Evolutionary conservation across 2,113 vertebrate genomes (phyloP).

Genomic region (Campylomormyrus tamandua): DNA sequence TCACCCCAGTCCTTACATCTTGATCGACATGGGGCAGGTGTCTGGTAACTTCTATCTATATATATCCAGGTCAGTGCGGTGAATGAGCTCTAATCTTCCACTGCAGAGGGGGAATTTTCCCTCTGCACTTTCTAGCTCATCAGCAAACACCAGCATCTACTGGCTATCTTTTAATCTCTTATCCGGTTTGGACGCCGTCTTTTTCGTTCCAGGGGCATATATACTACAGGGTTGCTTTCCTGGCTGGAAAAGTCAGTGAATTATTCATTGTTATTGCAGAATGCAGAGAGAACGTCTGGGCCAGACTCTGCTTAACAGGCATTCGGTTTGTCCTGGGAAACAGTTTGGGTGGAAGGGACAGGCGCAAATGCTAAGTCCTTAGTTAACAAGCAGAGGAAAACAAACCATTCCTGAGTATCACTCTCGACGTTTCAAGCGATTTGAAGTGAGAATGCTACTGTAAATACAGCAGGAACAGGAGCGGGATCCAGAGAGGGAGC

Average conservation of each 20-base stretch:
- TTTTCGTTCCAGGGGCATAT: neutral
- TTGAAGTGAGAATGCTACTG: neutral
- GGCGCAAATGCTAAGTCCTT: neutral
- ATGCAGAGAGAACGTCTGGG: neutral
- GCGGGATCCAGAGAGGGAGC: too few species aligned
- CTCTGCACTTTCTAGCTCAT: neutral
- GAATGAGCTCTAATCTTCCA: neutral
- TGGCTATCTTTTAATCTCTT: neutral
- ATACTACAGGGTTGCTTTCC: neutral
- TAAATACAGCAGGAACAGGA: neutral
- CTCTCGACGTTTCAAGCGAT: neutral
- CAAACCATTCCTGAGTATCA: neutral
- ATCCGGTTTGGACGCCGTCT: neutral
- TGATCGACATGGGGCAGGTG: conserved; percentile 17
- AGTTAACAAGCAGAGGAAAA: neutral
- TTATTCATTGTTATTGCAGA: neutral
- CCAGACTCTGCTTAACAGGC: neutral
- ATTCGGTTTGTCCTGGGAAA: neutral
- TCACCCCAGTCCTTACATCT: neutral
- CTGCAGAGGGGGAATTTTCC: neutral
- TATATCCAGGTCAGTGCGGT: neutral
- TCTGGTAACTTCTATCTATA: neutral
- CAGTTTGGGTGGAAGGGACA: neutral
- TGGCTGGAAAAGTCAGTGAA: neutral
- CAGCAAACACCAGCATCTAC: neutral